Base-by-base conservation (phyloP, 2,797 vertebrate species). In the Esox masquinongy region DNA sequence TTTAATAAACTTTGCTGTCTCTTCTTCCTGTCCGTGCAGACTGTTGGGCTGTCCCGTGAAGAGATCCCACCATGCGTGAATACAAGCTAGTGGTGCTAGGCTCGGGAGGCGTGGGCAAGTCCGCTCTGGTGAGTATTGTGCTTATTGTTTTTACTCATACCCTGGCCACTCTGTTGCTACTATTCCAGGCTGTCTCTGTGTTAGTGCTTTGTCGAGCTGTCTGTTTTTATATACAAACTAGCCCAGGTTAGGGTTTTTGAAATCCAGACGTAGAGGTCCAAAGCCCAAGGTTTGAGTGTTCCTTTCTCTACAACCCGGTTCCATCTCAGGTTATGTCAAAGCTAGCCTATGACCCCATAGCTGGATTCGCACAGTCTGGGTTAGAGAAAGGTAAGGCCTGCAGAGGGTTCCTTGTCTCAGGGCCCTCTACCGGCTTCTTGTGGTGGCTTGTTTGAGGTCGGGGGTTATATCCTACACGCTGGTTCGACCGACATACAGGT, bases 41-140 rank as follows among this genome's bases (percentile, higher is more conserved):
- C 91, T 86, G 84, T 93, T 88, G 89, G 91, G 91, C 92, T 91
- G 92, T 93, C 94, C 81, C 94, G 91, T 96, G 95, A 95, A 94
- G 93, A 93, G 90, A 94, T 93, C 94, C 92, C 94, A 94, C 93
- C 95, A 99, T 99, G 98, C 98, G 98, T 95, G 98, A 99, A 95
- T 99, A 99, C 96, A 99, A 99, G 96, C 96, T 99, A 90, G 97
- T 99, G 94, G 98, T 99, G 93, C 96, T 99, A 90, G 98, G 98
- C 87, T 99, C 98, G 90, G 98, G 98, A 94, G 98, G 98, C 90
- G 98, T 99, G 93, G 98, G 98, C 85, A 99, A 99, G 86, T 99
- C 98, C 2, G 98, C 98, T 90, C 94, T 99, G 97, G 98, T 99
- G 92, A 98, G 97, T 97, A 83, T 36, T 70, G 16, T 16, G 39